A percentile compares a stretch with the other conserved stretches of the same genome.
These are phyloP conservation scores for Heptranchias perlo DNA, from an alignment of 2,113 vertebrate species.

Conservation along the genomic window DNA sequence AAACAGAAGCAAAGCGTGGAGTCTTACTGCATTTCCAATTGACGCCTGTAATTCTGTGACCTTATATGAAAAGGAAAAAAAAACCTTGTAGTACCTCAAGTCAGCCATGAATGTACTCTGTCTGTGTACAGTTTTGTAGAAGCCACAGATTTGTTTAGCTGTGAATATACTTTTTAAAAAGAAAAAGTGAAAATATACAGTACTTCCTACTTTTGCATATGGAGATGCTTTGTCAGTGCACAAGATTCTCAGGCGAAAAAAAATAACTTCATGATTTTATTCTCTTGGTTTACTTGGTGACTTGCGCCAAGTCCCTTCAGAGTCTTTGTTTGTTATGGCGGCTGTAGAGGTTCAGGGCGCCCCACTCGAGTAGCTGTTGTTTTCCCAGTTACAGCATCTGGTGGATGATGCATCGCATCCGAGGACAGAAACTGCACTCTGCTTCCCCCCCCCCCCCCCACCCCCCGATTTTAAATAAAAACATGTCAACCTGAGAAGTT, in stretches of 20 bases:
- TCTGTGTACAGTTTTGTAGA: constrained; percentile 66
- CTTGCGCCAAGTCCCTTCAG: constrained; percentile 34
- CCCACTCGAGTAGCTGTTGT: not conserved
- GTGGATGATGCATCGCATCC: not conserved
- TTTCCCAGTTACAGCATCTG: constrained; percentile 1
- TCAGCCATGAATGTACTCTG: constrained; percentile 78
- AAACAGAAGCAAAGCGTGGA: constrained; percentile 28
- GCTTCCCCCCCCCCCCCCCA: not conserved
- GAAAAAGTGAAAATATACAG: constrained; percentile 47
- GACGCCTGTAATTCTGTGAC: constrained; percentile 58
- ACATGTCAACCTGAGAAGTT: not conserved
- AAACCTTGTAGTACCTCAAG: constrained; percentile 74
- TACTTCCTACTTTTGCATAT: constrained; percentile 39
- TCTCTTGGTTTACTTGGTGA: constrained; percentile 24
- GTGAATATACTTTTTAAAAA: constrained; percentile 52
- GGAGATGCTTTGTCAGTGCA: constrained; percentile 48
- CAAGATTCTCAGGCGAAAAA: constrained; percentile 36
- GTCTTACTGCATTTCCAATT: constrained; percentile 41
- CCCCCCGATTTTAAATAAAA: too few relatives aligned
- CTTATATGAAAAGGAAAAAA: constrained; percentile 48
- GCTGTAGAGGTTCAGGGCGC: not conserved
- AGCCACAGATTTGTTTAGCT: constrained; percentile 55
- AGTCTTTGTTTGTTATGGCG: not conserved
- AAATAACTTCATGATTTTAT: constrained; percentile 18
- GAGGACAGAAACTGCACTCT: not conserved